These are phyloP conservation scores for rat (Rattus norvegicus) DNA, from an alignment of 2,113 vertebrate species.

Conservation along the genomic window GRCr8 NC_086020.1:244828001-244828500, in stretches of 20 bases:
- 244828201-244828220: not conserved
- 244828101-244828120: not conserved
- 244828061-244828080: not conserved
- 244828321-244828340: not conserved
- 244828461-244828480: not conserved
- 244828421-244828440: fast-evolving
- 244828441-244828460: not conserved
- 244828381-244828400: not conserved
- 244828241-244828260: not conserved
- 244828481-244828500: fast-evolving
- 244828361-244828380: not conserved
- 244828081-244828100: not conserved
- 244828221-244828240: not conserved
- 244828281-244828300: not conserved
- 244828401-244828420: too few relatives aligned
- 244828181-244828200: not conserved
- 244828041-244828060: not conserved
- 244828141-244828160: not conserved
- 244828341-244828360: not conserved
- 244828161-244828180: not conserved
- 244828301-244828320: not conserved
- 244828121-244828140: not conserved
- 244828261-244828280: not conserved
- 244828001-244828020: not conserved
- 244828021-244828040: constrained; percentile 16